A percentile compares a stretch with the other conserved stretches of the same genome.
Conservation (phyloP, 2,113 vertebrate genomes). For the Amblyopsis rosae region DNA sequence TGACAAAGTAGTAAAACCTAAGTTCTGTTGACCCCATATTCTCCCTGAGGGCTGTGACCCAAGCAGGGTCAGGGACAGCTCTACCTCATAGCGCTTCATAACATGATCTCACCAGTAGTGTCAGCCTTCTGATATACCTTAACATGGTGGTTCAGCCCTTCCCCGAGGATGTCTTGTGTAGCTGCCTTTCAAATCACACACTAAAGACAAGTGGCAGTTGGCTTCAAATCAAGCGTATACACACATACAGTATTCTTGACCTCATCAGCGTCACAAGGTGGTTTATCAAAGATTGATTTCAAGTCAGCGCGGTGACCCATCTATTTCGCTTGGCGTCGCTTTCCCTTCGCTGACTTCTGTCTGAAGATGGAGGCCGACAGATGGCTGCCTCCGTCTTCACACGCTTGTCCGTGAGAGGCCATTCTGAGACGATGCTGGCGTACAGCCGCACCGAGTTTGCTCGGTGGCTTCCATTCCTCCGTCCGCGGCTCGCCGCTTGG, state of each 20-base stretch:
- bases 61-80: slow-evolving; percentile 42
- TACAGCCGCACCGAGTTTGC: slow-evolving; percentile 42
- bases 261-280: slow-evolving; percentile 9
- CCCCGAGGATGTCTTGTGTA: slow-evolving; percentile 57
- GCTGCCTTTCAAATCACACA: slow-evolving; percentile 66
- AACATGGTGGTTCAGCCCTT: slow-evolving; percentile 45
- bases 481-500: slow-evolving; percentile 46
- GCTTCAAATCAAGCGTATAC: slow-evolving; percentile 48
- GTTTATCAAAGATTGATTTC: slow-evolving; percentile 42
- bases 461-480: slow-evolving; percentile 16
- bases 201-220: slow-evolving; percentile 45
- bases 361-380: slow-evolving; percentile 35
- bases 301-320: slow-evolving; percentile 35
- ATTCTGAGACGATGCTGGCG: slow-evolving; percentile 7
- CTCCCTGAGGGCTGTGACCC: neutral
- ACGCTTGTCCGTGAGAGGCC: neutral
- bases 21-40: too few species aligned
- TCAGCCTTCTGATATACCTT: slow-evolving; percentile 65
- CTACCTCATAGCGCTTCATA: slow-evolving; percentile 47
- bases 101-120: slow-evolving; percentile 30
- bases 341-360: slow-evolving; percentile 39
- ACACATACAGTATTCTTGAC: neutral
- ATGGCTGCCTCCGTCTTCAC: neutral
- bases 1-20: too few species aligned
- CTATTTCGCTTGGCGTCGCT: slow-evolving; percentile 37